A percentile compares a stretch with the other conserved stretches of the same genome.
Evolutionary conservation across 2,797 vertebrate genomes (phyloP).

Genomic region (Rachycentron canadum): DNA sequence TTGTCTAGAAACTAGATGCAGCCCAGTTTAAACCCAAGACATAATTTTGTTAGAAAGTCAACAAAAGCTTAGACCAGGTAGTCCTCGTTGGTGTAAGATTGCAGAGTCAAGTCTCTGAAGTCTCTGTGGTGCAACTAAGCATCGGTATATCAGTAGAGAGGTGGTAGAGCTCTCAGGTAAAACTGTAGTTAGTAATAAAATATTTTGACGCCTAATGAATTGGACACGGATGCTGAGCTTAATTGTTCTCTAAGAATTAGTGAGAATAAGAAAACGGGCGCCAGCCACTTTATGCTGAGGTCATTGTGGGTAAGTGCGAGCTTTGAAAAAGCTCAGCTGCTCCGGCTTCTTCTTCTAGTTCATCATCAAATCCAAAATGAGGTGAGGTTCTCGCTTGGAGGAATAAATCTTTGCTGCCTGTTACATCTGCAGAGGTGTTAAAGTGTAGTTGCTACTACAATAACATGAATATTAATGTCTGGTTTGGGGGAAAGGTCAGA

Average conservation of each 20-base stretch:
- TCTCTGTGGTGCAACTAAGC: neutral
- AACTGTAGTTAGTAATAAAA: neutral
- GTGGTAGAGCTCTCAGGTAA: neutral
- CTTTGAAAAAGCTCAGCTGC: neutral
- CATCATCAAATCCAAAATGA: constrained; percentile 12
- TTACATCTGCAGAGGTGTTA: neutral
- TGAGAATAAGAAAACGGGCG: neutral
- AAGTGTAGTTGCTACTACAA: constrained; percentile 9
- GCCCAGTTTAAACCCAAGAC: neutral
- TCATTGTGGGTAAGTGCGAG: constrained; percentile 16
- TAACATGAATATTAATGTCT: constrained; percentile 23
- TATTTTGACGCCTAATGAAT: neutral
- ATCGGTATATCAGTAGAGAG: neutral
- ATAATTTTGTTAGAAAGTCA: too few relatives aligned
- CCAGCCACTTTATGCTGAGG: constrained; percentile 1
- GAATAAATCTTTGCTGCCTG: constrained; percentile 4
- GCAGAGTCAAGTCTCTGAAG: neutral
- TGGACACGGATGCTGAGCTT: neutral
- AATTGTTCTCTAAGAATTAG: constrained; percentile 7
- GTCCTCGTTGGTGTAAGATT: neutral
- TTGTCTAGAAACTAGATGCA: neutral
- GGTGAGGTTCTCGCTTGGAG: neutral
- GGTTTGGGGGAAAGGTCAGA: constrained; percentile 38
- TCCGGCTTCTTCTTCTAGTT: constrained; percentile 1
- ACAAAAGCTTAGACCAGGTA: neutral